Evolutionary conservation across 2,888 invertebrate species (phyloP), one percentile per base, ranked within the genome.

Genomic region (Caenorhabditis japonica): DNA sequence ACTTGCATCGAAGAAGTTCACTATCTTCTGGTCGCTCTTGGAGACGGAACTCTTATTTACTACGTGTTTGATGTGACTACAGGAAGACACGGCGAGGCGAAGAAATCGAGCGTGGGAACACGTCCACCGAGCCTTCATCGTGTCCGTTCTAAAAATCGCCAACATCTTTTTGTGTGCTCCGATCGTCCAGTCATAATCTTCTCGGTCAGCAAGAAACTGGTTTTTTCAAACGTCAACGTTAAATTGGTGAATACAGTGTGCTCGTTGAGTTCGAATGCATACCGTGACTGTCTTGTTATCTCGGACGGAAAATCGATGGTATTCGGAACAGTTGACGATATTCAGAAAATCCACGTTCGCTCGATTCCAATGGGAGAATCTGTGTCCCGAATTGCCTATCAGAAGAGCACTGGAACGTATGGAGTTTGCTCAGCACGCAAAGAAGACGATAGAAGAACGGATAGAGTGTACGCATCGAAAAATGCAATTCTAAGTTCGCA

Each of bases 151-250:
- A 70, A 77, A 30, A 76, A 75, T 8, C 93, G 78, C 93, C 94
- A 94, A 15, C 97, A 97, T 88, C 96, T 99, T 34, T 99, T 99
- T 90, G 99, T 97, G 21, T 99, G 99, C 89, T 97, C 96, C 0
- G 97, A 99, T 89, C 91, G 79, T 17, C 79, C 81, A 5, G 97
- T 97, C 0, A 97, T 99, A 13, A 97, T 99, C 81, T 99, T 97
- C 90, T 97, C 96, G 7, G 76, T 96, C n/a, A 77, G 72, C 39
- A 77, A 89, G 52, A 87, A 87, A 69, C 73, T 87, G 10, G 79
- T 85, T 7, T 85, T 87, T 53, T 89, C 90, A 33, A 90, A 90
- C 81, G 90, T 90, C 46, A 90, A 90, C 83, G 79, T 90, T 61
- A 88, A 88, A 71, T 88, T 90, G 78, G 90, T 99, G 0, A 94